Evolutionary conservation across 2,888 invertebrate species (phyloP), one percentile per base, ranked within the genome.

Genomic region (Mythimna vitellina): DNA sequence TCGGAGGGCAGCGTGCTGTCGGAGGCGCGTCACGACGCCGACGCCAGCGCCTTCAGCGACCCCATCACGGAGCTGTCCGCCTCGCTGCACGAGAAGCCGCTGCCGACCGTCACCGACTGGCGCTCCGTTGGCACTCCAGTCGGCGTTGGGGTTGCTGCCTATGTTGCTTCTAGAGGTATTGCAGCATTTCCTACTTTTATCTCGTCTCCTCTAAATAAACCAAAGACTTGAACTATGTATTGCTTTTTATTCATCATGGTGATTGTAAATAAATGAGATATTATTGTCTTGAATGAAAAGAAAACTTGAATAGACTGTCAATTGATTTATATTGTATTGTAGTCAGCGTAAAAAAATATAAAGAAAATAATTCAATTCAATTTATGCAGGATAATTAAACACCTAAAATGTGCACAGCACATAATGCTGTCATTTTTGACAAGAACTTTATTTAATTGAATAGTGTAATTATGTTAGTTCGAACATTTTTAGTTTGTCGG

Each of bases 1-100:
- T 96, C 96, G 0, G 96, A 96, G 69, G 94, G 93, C 78, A 95
- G 96, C 71, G 88, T 93, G 29, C 81, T 94, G 29, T 93, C 94
- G 0, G 95, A 95, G 57, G 89, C 89, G 17, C 88, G 93, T 1
- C 90, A 91, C 72, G 94, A 94, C 0, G 76, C 78, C 2, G 93
- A 82, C 22, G 73, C 86, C n/a, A 73, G 53, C 20, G n/a, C 51
- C 20, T 42, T 69, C 53, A 86, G 81, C 25, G 93, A 93, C 63
- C 76, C 86, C 3, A 73, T 81, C 3, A 81, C 87, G 0, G 92
- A 92, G 38, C 38, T 66, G 20, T 74, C 78, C 0, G 86, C 85
- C 29, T 78, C 81, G 5, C 74, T 85, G 22, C 83, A 80, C 3
- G 94, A 94, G 71, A 92, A 89, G 76, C 89, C 89, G 0, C 62